Percentiles rank a stretch among this genome's conserved stretches.
These are phyloP conservation scores for Agonopterix heracliana DNA, from an alignment of 2,888 invertebrate species.

Conservation along the genomic window DNA sequence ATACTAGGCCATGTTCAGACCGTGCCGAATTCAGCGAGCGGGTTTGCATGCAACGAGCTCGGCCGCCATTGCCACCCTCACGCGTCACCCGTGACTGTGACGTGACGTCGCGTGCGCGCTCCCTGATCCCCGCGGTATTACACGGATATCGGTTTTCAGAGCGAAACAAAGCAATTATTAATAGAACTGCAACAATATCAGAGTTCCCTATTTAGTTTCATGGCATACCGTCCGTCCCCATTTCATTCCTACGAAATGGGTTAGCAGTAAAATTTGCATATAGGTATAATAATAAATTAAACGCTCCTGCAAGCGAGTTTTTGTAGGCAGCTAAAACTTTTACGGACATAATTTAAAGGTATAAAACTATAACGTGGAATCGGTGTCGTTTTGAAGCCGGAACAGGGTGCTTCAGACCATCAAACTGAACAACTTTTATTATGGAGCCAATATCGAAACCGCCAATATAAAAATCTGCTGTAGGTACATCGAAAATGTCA, in stretches of 20 bases:
- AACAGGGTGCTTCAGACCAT: too few relatives aligned
- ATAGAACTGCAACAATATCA: conserved; percentile 28
- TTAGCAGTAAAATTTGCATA: conserved; percentile 10
- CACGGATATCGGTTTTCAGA: conserved; percentile 50
- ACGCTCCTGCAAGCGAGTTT: not conserved
- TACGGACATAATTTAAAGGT: too few relatives aligned
- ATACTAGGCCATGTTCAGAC: not conserved
- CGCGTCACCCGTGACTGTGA: conserved; percentile 24
- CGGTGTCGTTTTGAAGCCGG: too few relatives aligned
- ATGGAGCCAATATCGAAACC: too few relatives aligned
- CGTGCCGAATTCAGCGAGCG: not conserved
- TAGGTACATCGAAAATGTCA: too few relatives aligned
- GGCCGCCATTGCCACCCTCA: conserved; percentile 6
- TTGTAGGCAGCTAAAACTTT: too few relatives aligned
- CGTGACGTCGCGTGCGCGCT: conserved; percentile 63
- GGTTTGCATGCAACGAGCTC: not conserved
- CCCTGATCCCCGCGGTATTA: conserved; percentile 34
- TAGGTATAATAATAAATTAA: not conserved
- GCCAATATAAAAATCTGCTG: too few relatives aligned
- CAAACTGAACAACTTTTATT: too few relatives aligned
- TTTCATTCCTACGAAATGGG: conserved; percentile 6
- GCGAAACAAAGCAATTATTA: conserved; percentile 44
- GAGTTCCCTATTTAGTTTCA: conserved; percentile 14
- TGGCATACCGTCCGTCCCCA: conserved; percentile 8
- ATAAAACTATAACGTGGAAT: too few relatives aligned